These are phyloP conservation scores for Acleris literana DNA, from an alignment of 2,888 invertebrate genomes.

Conservation along the genomic window DNA sequence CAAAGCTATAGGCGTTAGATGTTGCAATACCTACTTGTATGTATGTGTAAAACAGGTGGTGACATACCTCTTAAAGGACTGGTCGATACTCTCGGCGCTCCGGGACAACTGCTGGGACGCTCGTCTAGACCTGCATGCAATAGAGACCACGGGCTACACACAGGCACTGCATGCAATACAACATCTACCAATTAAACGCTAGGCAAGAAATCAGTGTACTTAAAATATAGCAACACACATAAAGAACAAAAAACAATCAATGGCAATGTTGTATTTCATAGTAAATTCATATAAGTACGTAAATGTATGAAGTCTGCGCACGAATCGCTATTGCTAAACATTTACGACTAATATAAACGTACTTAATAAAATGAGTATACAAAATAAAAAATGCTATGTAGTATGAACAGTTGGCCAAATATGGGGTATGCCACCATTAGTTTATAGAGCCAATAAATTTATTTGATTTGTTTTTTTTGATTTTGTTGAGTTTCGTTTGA, in stretches of 20 bases:
- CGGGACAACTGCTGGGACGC: constrained; percentile 92
- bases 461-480: no score
- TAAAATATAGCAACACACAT: constrained; percentile 23
- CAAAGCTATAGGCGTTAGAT: constrained; percentile 14
- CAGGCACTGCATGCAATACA: constrained; percentile 75
- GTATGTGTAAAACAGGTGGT: not conserved
- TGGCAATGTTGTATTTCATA: constrained; percentile 3
- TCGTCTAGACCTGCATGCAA: constrained; percentile 91
- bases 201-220: constrained; percentile 41
- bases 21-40: constrained; percentile 9
- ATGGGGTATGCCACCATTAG: no score
- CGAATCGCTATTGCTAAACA: not conserved
- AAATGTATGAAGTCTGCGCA: no score
- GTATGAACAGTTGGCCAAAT: not conserved
- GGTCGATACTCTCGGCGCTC: constrained; percentile 86
- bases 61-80: constrained; percentile 83
- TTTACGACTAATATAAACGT: constrained; percentile 10
- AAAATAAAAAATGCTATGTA: constrained; percentile 12
- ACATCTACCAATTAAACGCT: constrained; percentile 54
- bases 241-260: not conserved
- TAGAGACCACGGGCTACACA: constrained; percentile 80
- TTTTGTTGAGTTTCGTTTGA: no score
- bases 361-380: constrained; percentile 2
- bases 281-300: constrained; percentile 10
- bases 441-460: no score